Conservation (phyloP, 2,888 invertebrate species). For the Leptogaster cylindrica region DNA sequence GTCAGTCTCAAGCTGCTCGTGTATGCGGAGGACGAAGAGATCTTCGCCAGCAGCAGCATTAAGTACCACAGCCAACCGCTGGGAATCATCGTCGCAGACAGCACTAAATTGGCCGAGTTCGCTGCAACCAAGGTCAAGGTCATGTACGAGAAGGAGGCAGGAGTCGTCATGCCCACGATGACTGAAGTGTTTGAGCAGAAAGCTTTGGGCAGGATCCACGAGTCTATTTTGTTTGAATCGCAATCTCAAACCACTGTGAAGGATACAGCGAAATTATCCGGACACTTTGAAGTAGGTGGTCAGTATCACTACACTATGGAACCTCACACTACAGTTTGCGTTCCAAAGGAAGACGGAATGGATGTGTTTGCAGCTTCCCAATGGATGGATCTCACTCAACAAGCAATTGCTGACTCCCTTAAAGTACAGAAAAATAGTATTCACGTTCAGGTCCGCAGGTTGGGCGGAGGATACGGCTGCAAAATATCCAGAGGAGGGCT, state of each 20-base stretch:
- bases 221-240: not conserved
- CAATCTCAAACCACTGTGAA: not conserved
- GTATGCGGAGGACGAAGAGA: constrained; percentile 52
- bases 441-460: constrained; percentile 63
- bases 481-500: constrained; percentile 69
- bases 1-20: constrained; percentile 48
- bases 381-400: constrained; percentile 68
- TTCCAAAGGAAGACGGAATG: constrained; percentile 74
- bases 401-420: constrained; percentile 64
- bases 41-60: constrained; percentile 48
- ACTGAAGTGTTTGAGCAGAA: constrained; percentile 57
- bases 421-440: constrained; percentile 62
- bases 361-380: constrained; percentile 71
- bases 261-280: constrained; percentile 35
- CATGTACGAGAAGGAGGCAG: constrained; percentile 54
- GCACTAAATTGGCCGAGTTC: constrained; percentile 64
- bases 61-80: constrained; percentile 70
- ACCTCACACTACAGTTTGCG: constrained; percentile 69
- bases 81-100: constrained; percentile 72
- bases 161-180: constrained; percentile 57
- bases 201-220: constrained; percentile 3
- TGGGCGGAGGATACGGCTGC: constrained; percentile 73
- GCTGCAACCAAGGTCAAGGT: constrained; percentile 65
- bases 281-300: constrained; percentile 62
- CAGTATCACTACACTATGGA: constrained; percentile 85